Evolutionary conservation across 2,113 vertebrate genomes (phyloP).

Genomic region (Calidris pugnax): DNA sequence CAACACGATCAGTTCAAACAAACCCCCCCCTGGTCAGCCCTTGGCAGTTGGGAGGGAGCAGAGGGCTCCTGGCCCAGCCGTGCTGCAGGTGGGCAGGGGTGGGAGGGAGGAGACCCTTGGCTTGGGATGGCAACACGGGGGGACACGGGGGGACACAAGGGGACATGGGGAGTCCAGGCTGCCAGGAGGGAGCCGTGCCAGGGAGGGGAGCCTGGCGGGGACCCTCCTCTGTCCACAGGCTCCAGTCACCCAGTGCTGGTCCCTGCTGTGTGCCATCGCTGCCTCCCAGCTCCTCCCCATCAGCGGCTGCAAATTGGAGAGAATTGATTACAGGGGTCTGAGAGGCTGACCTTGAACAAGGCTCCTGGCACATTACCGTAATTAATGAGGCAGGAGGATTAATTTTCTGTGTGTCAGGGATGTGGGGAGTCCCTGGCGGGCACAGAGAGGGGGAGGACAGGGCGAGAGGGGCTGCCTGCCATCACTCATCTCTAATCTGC

Average conservation of each 20-base stretch:
- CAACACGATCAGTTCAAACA: neutral
- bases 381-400: constrained; percentile 44
- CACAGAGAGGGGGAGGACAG: neutral
- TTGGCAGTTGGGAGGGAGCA: neutral
- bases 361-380: neutral
- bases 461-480: neutral
- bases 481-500: neutral
- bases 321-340: neutral
- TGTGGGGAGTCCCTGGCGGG: neutral
- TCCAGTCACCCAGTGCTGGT: neutral
- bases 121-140: fast-evolving
- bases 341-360: neutral
- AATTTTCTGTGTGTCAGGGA: neutral
- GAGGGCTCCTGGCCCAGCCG: neutral
- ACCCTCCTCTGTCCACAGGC: neutral
- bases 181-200: neutral
- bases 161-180: neutral
- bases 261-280: neutral
- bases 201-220: neutral
- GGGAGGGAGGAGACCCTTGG: neutral
- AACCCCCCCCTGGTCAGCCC: neutral
- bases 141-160: fast-evolving
- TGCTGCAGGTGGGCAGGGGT: neutral
- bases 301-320: neutral
- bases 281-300: neutral